Evolutionary conservation across 1,140 invertebrate species (phyloP).

Genomic region (Caerostris darwini): DNA sequence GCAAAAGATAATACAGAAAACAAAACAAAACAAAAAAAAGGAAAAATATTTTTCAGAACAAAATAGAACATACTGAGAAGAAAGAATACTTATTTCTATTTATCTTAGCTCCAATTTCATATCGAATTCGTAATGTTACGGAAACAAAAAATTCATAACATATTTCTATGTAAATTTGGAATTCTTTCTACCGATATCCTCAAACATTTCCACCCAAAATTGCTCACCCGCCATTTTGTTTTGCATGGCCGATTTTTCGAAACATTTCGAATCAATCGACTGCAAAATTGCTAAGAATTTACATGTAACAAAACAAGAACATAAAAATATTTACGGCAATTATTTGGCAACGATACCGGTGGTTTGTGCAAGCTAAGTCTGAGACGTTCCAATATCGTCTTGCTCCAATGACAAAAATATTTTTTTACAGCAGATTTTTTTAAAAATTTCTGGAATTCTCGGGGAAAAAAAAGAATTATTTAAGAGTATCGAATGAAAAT

Average conservation of each 20-base stretch:
- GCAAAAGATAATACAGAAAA: neutral
- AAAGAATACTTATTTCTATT: neutral
- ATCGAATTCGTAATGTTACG: neutral
- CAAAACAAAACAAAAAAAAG: neutral
- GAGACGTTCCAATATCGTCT: neutral
- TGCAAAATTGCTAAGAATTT: slow-evolving; percentile 16
- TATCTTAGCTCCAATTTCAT: neutral
- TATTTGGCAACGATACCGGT: slow-evolving; percentile 27
- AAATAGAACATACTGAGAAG: neutral
- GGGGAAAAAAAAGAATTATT: too few species aligned
- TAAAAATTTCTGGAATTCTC: too few species aligned
- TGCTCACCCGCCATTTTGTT: neutral
- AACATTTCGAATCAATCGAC: slow-evolving; percentile 19
- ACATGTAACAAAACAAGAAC: slow-evolving; percentile 30
- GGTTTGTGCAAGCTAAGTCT: neutral
- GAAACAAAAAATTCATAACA: neutral
- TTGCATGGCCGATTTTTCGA: slow-evolving; percentile 8
- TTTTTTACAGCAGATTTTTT: too few species aligned
- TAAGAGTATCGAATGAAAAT: too few species aligned
- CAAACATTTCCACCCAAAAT: neutral
- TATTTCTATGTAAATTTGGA: neutral
- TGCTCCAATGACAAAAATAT: neutral
- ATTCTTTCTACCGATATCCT: neutral
- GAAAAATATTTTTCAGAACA: neutral
- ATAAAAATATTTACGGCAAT: slow-evolving; percentile 13